Base-by-base conservation (phyloP, 2,797 vertebrate species). In the Carduelis carduelis region DNA sequence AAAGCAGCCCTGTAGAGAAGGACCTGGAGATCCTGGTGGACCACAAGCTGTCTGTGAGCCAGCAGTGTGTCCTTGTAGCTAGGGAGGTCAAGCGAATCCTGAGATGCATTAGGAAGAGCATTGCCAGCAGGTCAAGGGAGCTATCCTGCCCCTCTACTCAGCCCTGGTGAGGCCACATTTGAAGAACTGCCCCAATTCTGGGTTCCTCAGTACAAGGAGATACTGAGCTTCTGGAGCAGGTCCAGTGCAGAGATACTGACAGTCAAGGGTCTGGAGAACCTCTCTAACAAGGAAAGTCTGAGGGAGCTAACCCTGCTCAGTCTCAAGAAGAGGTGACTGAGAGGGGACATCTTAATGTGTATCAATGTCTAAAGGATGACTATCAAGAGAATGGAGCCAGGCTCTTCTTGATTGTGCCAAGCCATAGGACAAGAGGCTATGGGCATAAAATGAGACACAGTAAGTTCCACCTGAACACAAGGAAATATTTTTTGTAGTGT, bases 151-250 rank as follows among this genome's bases (percentile, higher is more conserved):
- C 34, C 21, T 61, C 34, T 55, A 5, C 21, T 55, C 26, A 34
- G 34, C 21, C 35, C 26, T 55, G 18, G 3, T 35, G 22, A 56
- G 41, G 30, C 9, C 49, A 56, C 14, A 27, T 55, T 55, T 63
- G 35, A 32, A 41, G 26, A 41, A 26, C 14, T 56, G 17, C 2
- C 4, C 8, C 21, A 49, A 0, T 32, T 55, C 26, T 63, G 49
- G 17, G 22, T 12, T 70, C 10, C 22, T 64, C 10, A n/a, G 32
- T 4, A 37, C 12, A 16, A 63, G 35, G 9, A 64, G 32, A 56
- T 5, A 43, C 0, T 0, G 35, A 49, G 4, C 3, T 50, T 27
- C 35, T 50, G 49, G 35, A 57, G 8, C 50, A 79, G 27, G 15
- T 71, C 17, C 50, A 43, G 20, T 14, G 52, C 28, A 39, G 28